Conservation (phyloP, 2,797 vertebrate species). For the Macrochelys suwanniensis region DNA sequence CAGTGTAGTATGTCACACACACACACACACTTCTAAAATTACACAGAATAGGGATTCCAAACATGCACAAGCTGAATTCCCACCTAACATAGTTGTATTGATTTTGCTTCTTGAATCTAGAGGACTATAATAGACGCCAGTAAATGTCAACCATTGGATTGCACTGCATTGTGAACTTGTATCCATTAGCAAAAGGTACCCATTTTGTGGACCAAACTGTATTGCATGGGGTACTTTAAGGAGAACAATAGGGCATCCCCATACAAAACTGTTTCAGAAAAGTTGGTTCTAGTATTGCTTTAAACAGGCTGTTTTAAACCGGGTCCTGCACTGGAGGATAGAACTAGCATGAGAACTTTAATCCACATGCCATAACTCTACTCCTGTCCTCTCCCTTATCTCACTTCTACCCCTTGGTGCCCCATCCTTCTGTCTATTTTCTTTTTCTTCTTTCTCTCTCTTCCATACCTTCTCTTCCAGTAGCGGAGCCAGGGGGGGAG, state of each 20-base stretch:
- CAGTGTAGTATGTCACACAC: not conserved
- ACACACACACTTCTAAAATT: not conserved
- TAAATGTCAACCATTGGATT: not conserved
- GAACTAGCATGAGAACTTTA: not conserved
- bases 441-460: not conserved
- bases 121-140: constrained; percentile 3
- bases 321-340: not conserved
- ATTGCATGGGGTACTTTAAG: not conserved
- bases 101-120: not conserved
- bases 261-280: not conserved
- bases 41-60: not conserved
- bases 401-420: not conserved
- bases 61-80: not conserved
- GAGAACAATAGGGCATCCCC: not conserved
- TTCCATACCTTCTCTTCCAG: not conserved
- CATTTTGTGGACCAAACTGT: not conserved
- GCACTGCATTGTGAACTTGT: not conserved
- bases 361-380: not conserved
- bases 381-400: not conserved
- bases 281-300: not conserved
- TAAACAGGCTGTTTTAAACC: not conserved
- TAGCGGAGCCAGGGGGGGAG: too few relatives aligned
- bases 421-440: constrained; percentile 9
- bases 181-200: constrained; percentile 14
- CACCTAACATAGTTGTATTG: not conserved